Percentiles rank a stretch among this genome's conserved stretches.
Conservation (phyloP, 2,888 invertebrate genomes). For the Nudaria mundana region DNA sequence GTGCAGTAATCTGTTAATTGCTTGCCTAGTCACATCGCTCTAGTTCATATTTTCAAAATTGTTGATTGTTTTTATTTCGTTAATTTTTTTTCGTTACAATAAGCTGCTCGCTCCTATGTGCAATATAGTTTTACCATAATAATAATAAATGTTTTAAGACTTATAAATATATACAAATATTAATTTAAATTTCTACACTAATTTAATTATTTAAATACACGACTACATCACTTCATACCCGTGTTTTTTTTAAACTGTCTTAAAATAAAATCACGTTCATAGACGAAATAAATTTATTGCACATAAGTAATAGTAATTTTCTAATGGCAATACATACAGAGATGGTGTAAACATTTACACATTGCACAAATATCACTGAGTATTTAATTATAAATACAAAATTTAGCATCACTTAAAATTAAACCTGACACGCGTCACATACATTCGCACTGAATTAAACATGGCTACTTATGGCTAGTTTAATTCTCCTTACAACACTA, state of each 20-base stretch:
- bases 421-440: constrained; percentile 11
- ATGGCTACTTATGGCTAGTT: constrained; percentile 75
- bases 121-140: constrained; percentile 9
- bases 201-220: constrained; percentile 64
- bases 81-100: constrained; percentile 20
- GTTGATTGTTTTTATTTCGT: constrained; percentile 27
- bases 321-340: constrained; percentile 36
- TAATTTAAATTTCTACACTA: constrained; percentile 29
- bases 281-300: constrained; percentile 54
- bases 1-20: constrained; percentile 27
- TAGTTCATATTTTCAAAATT: constrained; percentile 29
- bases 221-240: constrained; percentile 38
- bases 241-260: constrained; percentile 27
- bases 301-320: constrained; percentile 36
- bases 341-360: constrained; percentile 35
- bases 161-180: constrained; percentile 13
- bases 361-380: constrained; percentile 43
- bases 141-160: constrained; percentile 27
- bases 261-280: constrained; percentile 19
- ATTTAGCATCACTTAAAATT: constrained; percentile 23
- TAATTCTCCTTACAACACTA: constrained; percentile 55
- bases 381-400: constrained; percentile 34
- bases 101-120: constrained; percentile 12
- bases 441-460: constrained; percentile 60
- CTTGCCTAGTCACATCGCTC: constrained; percentile 30